Conservation (phyloP, 1,140 invertebrate species). For the Drosophila ogumai region DNA sequence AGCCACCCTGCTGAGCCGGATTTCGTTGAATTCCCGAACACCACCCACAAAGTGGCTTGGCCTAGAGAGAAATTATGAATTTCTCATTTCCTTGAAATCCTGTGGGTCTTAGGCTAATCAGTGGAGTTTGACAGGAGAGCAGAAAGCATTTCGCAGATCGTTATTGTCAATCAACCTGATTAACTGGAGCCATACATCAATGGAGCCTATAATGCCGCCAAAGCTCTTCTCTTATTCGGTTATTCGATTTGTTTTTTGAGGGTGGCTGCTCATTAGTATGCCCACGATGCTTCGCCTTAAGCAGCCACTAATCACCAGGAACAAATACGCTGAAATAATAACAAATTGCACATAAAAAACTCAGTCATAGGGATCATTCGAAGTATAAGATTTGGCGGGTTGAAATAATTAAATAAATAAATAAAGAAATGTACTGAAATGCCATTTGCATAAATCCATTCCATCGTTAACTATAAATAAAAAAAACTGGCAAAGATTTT, state of each 20-base stretch:
- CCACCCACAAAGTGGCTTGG: conserved; percentile 12
- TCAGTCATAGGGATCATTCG: conserved; percentile 11
- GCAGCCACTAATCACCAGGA: conserved; percentile 31
- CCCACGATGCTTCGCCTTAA: conserved; percentile 12
- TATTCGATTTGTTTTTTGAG: neutral
- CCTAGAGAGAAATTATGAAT: conserved; percentile 32
- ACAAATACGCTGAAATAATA: conserved; percentile 37
- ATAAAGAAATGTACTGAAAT: conserved; percentile 10
- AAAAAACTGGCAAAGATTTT: neutral
- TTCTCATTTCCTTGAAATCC: conserved; percentile 43
- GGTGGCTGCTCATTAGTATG: conserved; percentile 33
- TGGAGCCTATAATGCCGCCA: conserved; percentile 2
- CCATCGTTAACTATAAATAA: neutral
- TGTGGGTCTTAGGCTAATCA: conserved; percentile 9
- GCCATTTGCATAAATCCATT: conserved; percentile 11
- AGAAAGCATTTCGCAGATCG: conserved; percentile 14
- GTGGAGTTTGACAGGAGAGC: conserved; percentile 16
- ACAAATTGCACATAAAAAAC: conserved; percentile 21
- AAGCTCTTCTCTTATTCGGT: conserved; percentile 8
- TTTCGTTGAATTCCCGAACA: conserved; percentile 27
- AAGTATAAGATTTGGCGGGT: conserved; percentile 3
- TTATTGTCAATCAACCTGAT: conserved; percentile 40
- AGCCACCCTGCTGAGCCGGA: conserved; percentile 15
- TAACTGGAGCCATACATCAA: conserved; percentile 20
- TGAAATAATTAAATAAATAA: conserved; percentile 21